These are phyloP conservation scores for Pocillopora meandrina DNA, from an alignment of 92 coral and sea anemone species.

Conservation along the genomic window DNA sequence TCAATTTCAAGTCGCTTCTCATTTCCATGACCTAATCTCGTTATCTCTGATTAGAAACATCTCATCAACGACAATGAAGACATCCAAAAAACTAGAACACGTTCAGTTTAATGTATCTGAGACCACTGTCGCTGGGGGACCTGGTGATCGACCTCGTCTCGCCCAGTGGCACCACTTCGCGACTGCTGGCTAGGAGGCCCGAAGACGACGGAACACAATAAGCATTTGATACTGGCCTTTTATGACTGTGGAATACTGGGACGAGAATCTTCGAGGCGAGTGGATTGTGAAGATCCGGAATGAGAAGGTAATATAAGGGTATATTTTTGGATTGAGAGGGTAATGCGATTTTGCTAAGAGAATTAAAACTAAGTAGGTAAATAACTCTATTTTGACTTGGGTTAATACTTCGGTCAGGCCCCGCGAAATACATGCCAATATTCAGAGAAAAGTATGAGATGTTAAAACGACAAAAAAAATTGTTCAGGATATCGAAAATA, in stretches of 20 bases:
- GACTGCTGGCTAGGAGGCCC: constrained; percentile 56
- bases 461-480: no score
- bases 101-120: constrained; percentile 63
- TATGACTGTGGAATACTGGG: constrained; percentile 75
- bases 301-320: constrained; percentile 10
- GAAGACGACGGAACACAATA: constrained; percentile 54
- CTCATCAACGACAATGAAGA: constrained; percentile 25
- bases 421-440: no score
- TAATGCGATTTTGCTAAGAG: no score
- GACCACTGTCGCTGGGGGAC: constrained; percentile 74
- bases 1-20: not conserved
- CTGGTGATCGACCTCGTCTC: constrained; percentile 66
- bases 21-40: not conserved
- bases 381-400: no score
- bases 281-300: constrained; percentile 66
- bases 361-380: no score
- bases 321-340: not conserved
- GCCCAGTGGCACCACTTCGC: constrained; percentile 73
- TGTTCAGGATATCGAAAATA: no score
- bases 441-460: no score
- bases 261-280: constrained; percentile 69
- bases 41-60: not conserved
- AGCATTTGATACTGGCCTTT: constrained; percentile 62
- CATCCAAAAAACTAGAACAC: constrained; percentile 59
- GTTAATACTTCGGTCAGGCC: no score